Base-by-base conservation (phyloP, 2,888 invertebrate genomes). In the Xestia ashworthii region DNA sequence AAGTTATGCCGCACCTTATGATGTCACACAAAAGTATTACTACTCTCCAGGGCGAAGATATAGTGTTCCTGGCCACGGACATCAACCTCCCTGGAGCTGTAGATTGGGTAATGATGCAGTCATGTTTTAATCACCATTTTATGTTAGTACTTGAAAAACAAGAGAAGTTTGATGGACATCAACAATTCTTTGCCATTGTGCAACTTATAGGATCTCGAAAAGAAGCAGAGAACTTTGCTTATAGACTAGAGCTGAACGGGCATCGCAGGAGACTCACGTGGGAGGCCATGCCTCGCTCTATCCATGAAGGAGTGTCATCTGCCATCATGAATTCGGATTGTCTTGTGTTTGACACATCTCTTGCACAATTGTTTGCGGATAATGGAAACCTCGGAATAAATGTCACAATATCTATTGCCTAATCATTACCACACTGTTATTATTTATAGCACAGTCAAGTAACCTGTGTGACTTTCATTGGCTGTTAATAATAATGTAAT, bases 41-140 rank as follows among this genome's bases (percentile, higher is more conserved):
- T 32, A 99, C 99, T 71, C 97, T 99, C 81, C 99, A 99, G 97
- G 99, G 99, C 72, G 99, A 99, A 96, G 99, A 99, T 94, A 99
- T 99, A 90, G 99, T 99, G 72, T 99, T 99, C 95, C 97, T 99
- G 89, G 99, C 99, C 3, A 99, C 99, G 60, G 99, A 99, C 95
- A 99, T 99, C 82, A 99, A 99, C 97, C 97, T 99, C 87, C 99
- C 99, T 12, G 99, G 99, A 79, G 99, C 99, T 53, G 99, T 99
- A 16, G 99, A 99, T 95, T 99, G 99, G 99, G 99, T 99, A 6
- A 99, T 99, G 99, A 99, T 99, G 99, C 99, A 99, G 96, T 99
- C 99, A 48, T 99, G 99, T 95, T 99, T 99, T 94, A 99, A 99
- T 76, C 99, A 99, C 93, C 99, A 99, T 95, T 99, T 99, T 93